These are phyloP conservation scores for Saccopteryx leptura DNA, from an alignment of 2,113 vertebrate genomes.

Conservation along the genomic window DNA sequence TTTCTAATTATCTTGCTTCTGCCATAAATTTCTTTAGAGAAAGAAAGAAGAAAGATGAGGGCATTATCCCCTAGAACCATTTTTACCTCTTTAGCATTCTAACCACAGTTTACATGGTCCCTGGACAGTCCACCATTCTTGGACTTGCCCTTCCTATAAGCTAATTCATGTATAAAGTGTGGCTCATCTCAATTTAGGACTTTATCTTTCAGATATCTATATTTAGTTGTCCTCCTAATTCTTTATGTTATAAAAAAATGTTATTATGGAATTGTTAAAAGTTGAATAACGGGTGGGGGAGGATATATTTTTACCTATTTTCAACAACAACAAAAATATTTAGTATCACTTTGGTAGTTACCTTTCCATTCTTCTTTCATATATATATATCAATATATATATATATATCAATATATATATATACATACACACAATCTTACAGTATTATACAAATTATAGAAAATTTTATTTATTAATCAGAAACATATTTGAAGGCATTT, in stretches of 20 bases:
- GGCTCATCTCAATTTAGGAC: background rate
- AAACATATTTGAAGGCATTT: background rate
- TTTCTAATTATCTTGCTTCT: background rate
- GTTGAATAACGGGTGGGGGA: background rate
- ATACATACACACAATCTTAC: background rate
- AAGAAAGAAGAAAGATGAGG: background rate
- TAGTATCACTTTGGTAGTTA: background rate
- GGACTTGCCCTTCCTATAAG: background rate
- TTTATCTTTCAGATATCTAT: background rate
- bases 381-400: background rate
- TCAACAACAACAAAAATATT: background rate
- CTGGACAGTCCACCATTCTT: background rate
- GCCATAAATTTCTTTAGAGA: background rate
- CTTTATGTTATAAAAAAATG: constrained; percentile 5
- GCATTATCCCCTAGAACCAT: background rate
- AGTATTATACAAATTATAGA: background rate
- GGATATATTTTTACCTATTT: background rate
- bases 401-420: too few species aligned
- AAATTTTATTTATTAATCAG: background rate
- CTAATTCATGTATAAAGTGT: background rate
- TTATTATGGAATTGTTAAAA: background rate
- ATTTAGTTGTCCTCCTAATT: background rate
- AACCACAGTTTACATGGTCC: background rate
- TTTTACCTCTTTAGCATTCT: background rate
- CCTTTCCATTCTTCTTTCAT: background rate